Percentiles rank a stretch among this genome's conserved stretches.
Evolutionary conservation across 2,797 vertebrate genomes (phyloP).

Genomic region (Leuciscus waleckii): DNA sequence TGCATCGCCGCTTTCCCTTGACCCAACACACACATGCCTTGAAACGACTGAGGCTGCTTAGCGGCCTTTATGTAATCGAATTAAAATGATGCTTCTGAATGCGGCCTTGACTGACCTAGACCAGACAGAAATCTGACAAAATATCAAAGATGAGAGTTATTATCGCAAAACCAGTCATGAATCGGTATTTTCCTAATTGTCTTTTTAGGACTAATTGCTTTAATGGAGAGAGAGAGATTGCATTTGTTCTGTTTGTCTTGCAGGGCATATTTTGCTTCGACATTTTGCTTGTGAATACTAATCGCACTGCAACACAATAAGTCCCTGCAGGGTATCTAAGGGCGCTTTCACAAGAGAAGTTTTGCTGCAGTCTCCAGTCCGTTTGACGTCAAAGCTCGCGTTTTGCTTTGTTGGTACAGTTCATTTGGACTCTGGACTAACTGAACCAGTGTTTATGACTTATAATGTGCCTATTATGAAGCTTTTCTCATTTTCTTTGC

Average conservation of each 20-base stretch:
- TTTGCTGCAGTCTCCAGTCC: slow-evolving; percentile 6
- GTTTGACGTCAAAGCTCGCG: slow-evolving; percentile 13
- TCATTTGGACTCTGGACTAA: slow-evolving; percentile 3
- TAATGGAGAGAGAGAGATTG: background rate
- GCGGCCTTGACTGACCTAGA: slow-evolving; percentile 9
- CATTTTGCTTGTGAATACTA: slow-evolving; percentile 60
- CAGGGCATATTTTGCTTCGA: slow-evolving; percentile 58
- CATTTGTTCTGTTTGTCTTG: slow-evolving; percentile 56
- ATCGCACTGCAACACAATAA: slow-evolving; percentile 58
- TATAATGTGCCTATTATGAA: background rate
- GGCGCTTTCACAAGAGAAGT: slow-evolving; percentile 4
- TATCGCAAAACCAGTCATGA: background rate
- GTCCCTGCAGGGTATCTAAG: slow-evolving; percentile 27
- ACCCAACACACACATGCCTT: slow-evolving; percentile 32
- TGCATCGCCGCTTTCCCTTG: slow-evolving; percentile 11
- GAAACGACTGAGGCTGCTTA: background rate
- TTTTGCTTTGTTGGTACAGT: background rate
- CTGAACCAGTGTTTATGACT: background rate
- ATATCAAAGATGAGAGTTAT: background rate
- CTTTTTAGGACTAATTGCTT: slow-evolving; percentile 7
- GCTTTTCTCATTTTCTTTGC: background rate
- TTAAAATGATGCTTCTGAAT: background rate
- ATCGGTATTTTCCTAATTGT: slow-evolving; percentile 11
- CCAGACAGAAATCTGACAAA: background rate
- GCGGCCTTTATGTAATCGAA: background rate